Evolutionary conservation across 1,140 invertebrate species (phyloP).

Genomic region (Penaeus chinensis): DNA sequence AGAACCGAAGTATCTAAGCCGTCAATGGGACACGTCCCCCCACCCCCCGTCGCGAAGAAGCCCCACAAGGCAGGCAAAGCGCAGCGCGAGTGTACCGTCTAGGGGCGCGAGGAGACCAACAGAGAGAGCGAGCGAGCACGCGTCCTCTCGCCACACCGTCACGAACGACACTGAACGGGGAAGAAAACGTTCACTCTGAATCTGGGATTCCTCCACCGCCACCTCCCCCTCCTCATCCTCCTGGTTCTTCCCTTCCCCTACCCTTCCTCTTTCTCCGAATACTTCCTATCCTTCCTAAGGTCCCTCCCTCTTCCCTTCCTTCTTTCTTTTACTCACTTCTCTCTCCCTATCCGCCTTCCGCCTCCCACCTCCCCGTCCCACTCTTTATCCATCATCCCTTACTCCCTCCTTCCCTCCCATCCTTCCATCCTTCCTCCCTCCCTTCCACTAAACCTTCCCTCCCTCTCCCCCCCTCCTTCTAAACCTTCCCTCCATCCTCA

Average conservation of each 20-base stretch:
- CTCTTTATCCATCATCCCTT: not conserved
- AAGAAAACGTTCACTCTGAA: not conserved
- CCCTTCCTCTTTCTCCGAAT: not conserved
- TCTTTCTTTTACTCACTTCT: not conserved
- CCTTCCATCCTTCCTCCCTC: not conserved
- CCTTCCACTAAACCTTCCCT: not conserved
- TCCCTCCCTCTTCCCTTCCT: not conserved
- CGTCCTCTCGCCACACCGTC: too few species aligned
- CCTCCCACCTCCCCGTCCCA: not conserved
- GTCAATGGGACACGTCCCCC: too few species aligned
- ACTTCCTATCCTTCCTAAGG: not conserved
- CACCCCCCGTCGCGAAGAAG: too few species aligned
- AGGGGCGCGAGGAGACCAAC: too few species aligned
- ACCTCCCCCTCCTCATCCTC: not conserved
- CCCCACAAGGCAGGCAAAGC: too few species aligned
- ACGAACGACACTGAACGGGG: not conserved
- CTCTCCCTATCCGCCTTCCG: not conserved
- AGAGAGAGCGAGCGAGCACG: too few species aligned
- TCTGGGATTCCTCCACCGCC: not conserved
- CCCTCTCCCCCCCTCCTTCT: not conserved
- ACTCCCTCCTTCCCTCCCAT: not conserved
- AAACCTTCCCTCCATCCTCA: not conserved
- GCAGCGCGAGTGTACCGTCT: too few species aligned
- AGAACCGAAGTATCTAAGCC: too few species aligned
- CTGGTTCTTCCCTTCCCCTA: conserved; percentile 3